These are phyloP conservation scores for Pteronotus mesoamericanus DNA, from an alignment of 2,797 vertebrate species.

Conservation along the genomic window DNA sequence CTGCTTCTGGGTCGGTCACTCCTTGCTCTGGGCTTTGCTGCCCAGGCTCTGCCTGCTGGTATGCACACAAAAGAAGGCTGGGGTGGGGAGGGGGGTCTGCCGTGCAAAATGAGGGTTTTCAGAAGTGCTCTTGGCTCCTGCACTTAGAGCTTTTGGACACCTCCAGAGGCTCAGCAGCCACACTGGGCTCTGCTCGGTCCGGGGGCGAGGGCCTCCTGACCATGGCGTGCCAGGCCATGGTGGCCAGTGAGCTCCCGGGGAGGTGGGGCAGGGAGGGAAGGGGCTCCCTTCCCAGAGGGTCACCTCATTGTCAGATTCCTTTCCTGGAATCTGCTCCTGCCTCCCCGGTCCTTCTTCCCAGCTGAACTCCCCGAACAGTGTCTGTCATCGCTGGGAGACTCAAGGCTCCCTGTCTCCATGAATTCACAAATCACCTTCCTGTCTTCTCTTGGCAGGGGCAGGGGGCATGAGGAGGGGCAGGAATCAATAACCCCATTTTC, in stretches of 20 bases:
- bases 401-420: neutral
- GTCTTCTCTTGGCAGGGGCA: neutral
- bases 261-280: neutral
- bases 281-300: neutral
- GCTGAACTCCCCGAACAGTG: neutral
- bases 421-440: constrained; percentile 55
- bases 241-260: neutral
- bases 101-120: constrained; percentile 32
- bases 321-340: neutral
- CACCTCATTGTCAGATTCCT: neutral
- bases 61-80: neutral
- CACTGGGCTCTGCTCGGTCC: neutral
- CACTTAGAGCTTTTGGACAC: constrained; percentile 11
- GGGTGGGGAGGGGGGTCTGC: neutral
- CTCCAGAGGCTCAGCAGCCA: neutral
- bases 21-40: neutral
- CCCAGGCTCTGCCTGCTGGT: neutral
- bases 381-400: neutral
- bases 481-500: constrained; percentile 58
- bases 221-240: neutral
- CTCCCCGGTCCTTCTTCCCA: neutral
- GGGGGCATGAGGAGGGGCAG: neutral
- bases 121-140: constrained; percentile 36
- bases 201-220: neutral
- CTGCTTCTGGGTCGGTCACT: neutral